Conservation (phyloP, 2,113 vertebrate genomes). For the Poeciliopsis retropinna region DNA sequence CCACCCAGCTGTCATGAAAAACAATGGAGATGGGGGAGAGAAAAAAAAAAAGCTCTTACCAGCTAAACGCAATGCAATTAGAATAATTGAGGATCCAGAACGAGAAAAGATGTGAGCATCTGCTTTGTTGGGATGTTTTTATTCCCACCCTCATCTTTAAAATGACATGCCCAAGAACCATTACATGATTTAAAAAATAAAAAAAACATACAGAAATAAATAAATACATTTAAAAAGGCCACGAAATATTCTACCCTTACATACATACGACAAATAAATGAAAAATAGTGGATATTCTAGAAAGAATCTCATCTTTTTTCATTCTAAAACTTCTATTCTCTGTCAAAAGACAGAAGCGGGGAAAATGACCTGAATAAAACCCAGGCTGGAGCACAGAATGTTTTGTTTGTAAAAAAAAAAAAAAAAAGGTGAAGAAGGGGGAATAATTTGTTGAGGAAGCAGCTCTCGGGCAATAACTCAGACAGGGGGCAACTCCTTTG, state of each 20-base stretch:
- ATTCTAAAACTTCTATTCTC: neutral
- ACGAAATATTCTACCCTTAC: too few relatives aligned
- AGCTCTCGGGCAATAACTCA: slow-evolving; percentile 71
- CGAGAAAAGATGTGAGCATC: slow-evolving; percentile 50
- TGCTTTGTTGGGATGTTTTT: slow-evolving; percentile 41
- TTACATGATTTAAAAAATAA: neutral
- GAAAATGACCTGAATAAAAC: neutral
- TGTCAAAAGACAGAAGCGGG: neutral
- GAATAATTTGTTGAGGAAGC: slow-evolving; percentile 33
- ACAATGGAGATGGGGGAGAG: slow-evolving; percentile 52
- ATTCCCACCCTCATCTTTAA: slow-evolving; percentile 11
- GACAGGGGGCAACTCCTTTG: slow-evolving; percentile 68
- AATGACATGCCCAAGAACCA: slow-evolving; percentile 17
- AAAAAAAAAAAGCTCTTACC: slow-evolving; percentile 74
- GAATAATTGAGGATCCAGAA: slow-evolving; percentile 71
- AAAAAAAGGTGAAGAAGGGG: neutral
- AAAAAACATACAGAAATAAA: too few relatives aligned
- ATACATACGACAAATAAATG: neutral
- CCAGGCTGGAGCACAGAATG: neutral
- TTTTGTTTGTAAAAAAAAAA: slow-evolving; percentile 10
- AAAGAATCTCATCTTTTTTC: neutral
- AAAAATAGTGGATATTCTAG: neutral
- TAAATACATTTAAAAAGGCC: too few relatives aligned
- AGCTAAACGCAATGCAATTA: slow-evolving; percentile 75
- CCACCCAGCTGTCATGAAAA: slow-evolving; percentile 68